phyloP scores from a whole-genome alignment of 2,113 vertebrate species.

The Amazona guildingii region DNA sequence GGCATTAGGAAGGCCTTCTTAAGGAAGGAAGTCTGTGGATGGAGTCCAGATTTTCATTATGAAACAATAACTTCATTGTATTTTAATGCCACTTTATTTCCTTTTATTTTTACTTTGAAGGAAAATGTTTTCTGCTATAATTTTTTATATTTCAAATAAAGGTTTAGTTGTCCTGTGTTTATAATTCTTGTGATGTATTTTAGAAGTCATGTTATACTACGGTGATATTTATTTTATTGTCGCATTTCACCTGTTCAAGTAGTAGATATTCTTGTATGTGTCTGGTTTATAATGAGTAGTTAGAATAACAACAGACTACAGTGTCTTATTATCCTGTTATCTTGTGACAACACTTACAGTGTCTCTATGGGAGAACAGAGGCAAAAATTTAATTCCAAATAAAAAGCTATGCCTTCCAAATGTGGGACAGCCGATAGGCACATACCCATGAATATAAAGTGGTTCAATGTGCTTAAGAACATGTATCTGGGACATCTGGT shows the following conservation, averaged over 20 bases:
- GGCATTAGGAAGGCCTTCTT: conserved; percentile 47
- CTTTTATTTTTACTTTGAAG: conserved; percentile 54
- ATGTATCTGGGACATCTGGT: background rate
- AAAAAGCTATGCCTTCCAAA: conserved; percentile 25
- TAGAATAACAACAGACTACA: conserved; percentile 58
- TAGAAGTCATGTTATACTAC: background rate
- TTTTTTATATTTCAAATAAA: conserved; percentile 51
- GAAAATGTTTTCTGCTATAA: conserved; percentile 24
- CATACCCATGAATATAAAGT: background rate
- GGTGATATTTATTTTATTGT: conserved; percentile 47
- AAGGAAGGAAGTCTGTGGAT: conserved; percentile 40
- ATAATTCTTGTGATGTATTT: conserved; percentile 14
- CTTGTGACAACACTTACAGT: conserved; percentile 56
- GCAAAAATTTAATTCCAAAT: conserved; percentile 44
- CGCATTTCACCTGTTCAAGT: conserved; percentile 60
- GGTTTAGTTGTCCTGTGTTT: conserved; percentile 4
- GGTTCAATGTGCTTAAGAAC: background rate
- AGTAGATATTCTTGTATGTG: conserved; percentile 28
- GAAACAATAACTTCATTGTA: conserved; percentile 38
- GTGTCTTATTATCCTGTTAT: conserved; percentile 67
- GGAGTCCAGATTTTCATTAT: conserved; percentile 57
- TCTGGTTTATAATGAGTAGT: conserved; percentile 65
- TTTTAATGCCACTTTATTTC: conserved; percentile 56
- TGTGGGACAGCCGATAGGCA: background rate
- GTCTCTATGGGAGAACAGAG: conserved; percentile 35